Base-by-base conservation (phyloP, 30 jellyfish, hydroid and myxozoan genomes). In the Aurelia aurita complex sp. Pacific region DNA sequence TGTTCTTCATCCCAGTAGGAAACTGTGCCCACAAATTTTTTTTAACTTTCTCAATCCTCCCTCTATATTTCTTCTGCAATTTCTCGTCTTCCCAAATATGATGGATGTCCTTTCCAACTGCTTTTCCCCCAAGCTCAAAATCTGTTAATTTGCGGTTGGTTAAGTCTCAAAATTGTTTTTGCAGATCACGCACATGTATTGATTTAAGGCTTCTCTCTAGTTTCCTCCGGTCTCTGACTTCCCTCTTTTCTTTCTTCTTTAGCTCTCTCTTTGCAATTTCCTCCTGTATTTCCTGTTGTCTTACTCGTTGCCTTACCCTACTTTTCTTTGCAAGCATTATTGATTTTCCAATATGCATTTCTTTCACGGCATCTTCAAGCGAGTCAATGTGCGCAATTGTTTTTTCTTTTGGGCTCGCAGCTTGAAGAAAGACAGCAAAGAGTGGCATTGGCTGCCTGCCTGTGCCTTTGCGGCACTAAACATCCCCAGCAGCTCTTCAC, bases 401-500 rank as follows among this genome's bases (percentile, higher is more conserved):
- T 63, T 79, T 64, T 65, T 79, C 33, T 79, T 79, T 14, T 61
- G 38, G 73, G 82, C 85, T 17, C 89, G 19, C 19, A 63, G 70
- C 82, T 64, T 79, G 82, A 54, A 6, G 89, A 65, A 17, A 64
- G 36, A 36, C 64, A 63, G 16, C 89, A 79, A 42, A 79, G 84
- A 4, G 81, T 79, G 85, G 72, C 82, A 79, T 65, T 79, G 29
- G 70, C 52, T 23, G 87, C 83, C 61, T 77, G 54, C n/a, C n/a
- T n/a, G n/a, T 65, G 81, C 69, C 63, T 79, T 79, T 5, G 82
- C 89, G 6, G 81, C 82, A 35, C 67, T 16, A 50, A 61, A 79
- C 89, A 79, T 79, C 52, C 68, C 89, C 89, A 79, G 63, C 53
- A 79, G 6, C 82, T 65, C 55, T 50, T 79, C 85, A 14, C 67